Evolutionary conservation across 2,113 vertebrate genomes (phyloP), one percentile per base, ranked within the genome.

Genomic region (Brachyhypopomus occidentalis): DNA sequence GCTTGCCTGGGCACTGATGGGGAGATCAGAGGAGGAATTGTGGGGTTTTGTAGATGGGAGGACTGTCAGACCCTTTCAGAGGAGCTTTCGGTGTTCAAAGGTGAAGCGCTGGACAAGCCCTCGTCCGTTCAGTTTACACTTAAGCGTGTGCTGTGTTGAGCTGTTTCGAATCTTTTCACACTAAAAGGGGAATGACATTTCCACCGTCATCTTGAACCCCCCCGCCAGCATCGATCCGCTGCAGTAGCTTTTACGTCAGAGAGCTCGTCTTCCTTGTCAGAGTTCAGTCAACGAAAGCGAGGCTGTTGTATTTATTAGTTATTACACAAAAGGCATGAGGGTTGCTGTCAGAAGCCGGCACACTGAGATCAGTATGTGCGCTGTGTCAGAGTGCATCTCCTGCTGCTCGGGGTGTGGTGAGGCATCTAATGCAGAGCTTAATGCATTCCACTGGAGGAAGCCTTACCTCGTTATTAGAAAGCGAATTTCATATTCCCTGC

Each of bases 401-500:
- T 9, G 82, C 85, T 80, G 80, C 81, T 85, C 41, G 27, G 77
- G 81, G 82, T 59, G 81, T 77, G 88, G 77, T 72, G 78, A 71
- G 76, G 55, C 38, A 60, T 72, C 48, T 23, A n/a, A 48, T 25
- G 48, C 38, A 6, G 34, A 20, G 41, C 63, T 82, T 30, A 82
- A 78, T 81, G 79, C 66, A 82, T 89, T 84, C 80, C 19, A 85
- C 87, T 89, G 70, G 82, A 77, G 72, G 85, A 87, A 86, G 83
- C 87, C 86, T 89, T 90, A 84, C 86, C 92, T 92, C 84, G 90
- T 92, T 91, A 90, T 88, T 87, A 86, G 73, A 75, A 71, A 84
- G 60, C 83, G 75, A 91, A 86, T 90, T 82, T 89, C 88, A 90
- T 88, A 92, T 89, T 92, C 88, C 88, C 86, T 79, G 75, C 77